Evolutionary conservation across 2,888 invertebrate species (phyloP), one percentile per base, ranked within the genome.

Genomic region (Thalpophila matura): DNA sequence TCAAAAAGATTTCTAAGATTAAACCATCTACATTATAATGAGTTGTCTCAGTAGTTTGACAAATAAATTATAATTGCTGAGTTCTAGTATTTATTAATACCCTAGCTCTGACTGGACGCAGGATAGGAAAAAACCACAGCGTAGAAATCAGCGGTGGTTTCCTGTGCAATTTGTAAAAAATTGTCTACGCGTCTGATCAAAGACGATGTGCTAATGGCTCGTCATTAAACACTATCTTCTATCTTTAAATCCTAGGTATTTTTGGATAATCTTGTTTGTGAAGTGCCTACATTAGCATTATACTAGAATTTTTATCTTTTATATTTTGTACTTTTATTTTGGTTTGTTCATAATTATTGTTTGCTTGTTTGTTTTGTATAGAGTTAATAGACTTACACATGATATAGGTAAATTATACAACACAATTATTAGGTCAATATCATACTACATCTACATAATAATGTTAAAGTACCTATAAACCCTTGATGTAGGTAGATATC

Each of bases 221-320:
- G 33, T 10, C 54, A 46, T 54, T 40, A 45, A 31, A 67, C 9
- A 42, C 38, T 38, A 40, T n/a, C 22, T 47, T 64, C 5, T 64
- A 27, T 54, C 16, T 59, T 33, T 45, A 54, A 43, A 45, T 59
- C 5, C 18, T 64, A 47, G 38, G 24, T 26, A 46, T 60, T 50
- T 37, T 24, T 42, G 16, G 35, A 35, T 54, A 18, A 46, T 7
- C 16, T 50, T 22, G 45, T 46, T 59, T 37, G 27, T 55, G 6
- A 50, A 46, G 33, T 67, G 50, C 62, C 22, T 59, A 9, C 33
- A 73, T 70, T 71, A 67, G 42, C 54, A 54, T 71, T 18, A n/a
- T n/a, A 14, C n/a, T 55, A 43, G 35, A 64, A 55, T 24, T 31
- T 20, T 64, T 43, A 31, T 64, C 31, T 43, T 54, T 63, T 43